Percentiles rank a stretch among this genome's conserved stretches.
Evolutionary conservation across 2,888 invertebrate genomes (phyloP).

Genomic region (Synanthedon formicaeformis): DNA sequence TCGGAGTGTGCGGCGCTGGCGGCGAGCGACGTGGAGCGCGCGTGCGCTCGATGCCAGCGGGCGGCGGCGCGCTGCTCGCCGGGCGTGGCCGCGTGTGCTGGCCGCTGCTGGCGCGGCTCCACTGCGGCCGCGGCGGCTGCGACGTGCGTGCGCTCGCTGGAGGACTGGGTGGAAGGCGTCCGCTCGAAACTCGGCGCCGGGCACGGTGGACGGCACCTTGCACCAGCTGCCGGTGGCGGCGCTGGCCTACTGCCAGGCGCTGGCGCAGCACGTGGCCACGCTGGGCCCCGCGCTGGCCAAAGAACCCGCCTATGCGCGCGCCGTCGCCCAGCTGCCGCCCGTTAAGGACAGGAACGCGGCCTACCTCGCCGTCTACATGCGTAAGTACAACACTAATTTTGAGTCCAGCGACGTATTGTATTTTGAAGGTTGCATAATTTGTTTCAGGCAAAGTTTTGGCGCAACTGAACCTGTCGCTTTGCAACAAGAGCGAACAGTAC

Average conservation of each 20-base stretch:
- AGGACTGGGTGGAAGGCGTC: conserved; percentile 93
- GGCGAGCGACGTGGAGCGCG: conserved; percentile 21
- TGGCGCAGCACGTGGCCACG: conserved; percentile 82
- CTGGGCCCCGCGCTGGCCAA: conserved; percentile 42
- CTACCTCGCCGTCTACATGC: conserved; percentile 84
- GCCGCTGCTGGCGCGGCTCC: conserved; percentile 37
- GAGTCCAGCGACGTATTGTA: not conserved
- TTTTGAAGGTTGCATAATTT: not conserved
- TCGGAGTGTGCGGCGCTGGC: not conserved
- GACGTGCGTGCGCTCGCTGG: conserved; percentile 84
- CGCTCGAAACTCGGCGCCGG: conserved; percentile 79
- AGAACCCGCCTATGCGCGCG: conserved; percentile 46
- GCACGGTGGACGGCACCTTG: conserved; percentile 97
- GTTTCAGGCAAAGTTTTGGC: conserved; percentile 85
- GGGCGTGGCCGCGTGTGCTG: conserved; percentile 40
- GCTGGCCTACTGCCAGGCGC: conserved; percentile 89
- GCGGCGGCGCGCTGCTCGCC: conserved; percentile 26
- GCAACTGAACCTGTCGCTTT: conserved; percentile 88
- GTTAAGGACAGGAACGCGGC: conserved; percentile 52
- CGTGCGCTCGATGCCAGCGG: conserved; percentile 25
- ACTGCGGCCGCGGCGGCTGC: conserved; percentile 23
- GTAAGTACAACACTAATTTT: conserved; percentile 48
- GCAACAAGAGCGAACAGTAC: conserved; percentile 93
- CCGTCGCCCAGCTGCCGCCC: conserved; percentile 25
- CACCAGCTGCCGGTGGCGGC: conserved; percentile 96